Base-by-base conservation (phyloP, 2,797 vertebrate genomes). In the Champsocephalus esox region DNA sequence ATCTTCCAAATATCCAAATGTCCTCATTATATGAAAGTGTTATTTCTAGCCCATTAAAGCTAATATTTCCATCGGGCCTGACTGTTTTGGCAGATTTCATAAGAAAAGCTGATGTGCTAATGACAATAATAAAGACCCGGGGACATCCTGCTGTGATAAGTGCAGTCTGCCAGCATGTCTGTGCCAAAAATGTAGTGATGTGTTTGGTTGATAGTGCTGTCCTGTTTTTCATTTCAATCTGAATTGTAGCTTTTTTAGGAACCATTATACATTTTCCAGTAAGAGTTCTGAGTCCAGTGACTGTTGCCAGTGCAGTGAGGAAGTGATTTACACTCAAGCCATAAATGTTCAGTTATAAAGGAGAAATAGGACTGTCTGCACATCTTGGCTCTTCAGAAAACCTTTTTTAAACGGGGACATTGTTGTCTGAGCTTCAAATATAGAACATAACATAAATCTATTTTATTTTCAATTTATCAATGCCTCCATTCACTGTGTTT, bases 311-410 rank as follows among this genome's bases (percentile, higher is more conserved):
- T 4, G 11, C 50, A 24, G 66, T 45, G 59, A 52, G 58, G 48
- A 76, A 34, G 38, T 52, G 64, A 79, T 85, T 82, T 71, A 74
- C 17, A 5, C 17, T 66, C n/a, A 50, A 60, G 66, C 62, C 43
- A 8, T 61, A 58, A 77, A 76, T 16, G 44, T 9, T 45, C 50
- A 16, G 21, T 60, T 62, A 41, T 46, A 46, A 73, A 77, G 59
- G 21, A 60, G 58, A 83, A 81, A 73, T 68, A 43, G 51, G 60
- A 49, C 66, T 52, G 38, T 66, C 65, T 69, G 59, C 57, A 71
- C 69, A 24, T 68, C 13, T 63, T 54, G 38, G 58, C 55, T 72
- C 59, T 70, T 34, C 8, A 3, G 59, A 50, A 67, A 50, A 63
- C 2, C 0, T 10, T 3, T 34, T 52, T 55, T 60, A 70, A 13